Evolutionary conservation across 2,113 vertebrate genomes (phyloP).

Genomic region (Eclectus roratus): DNA sequence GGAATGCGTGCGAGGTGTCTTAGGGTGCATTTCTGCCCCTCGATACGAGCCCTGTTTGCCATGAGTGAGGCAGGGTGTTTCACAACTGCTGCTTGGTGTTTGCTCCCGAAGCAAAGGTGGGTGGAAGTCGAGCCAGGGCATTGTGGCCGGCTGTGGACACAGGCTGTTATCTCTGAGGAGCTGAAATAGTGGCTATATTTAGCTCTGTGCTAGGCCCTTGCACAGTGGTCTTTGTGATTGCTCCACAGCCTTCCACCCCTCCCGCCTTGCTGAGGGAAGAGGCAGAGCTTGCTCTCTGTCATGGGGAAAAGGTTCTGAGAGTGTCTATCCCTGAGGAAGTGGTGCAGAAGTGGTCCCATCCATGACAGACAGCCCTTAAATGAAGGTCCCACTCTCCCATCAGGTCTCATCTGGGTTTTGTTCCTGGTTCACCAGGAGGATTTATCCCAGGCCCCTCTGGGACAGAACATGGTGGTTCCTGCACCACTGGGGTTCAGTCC

Average conservation of each 20-base stretch:
- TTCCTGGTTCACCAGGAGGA: neutral
- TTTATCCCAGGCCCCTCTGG: neutral
- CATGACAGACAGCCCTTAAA: neutral
- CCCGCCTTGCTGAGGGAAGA: neutral
- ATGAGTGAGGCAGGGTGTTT: neutral
- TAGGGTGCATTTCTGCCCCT: fast-evolving
- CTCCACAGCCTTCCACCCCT: neutral
- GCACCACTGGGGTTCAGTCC: neutral
- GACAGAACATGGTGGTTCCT: neutral
- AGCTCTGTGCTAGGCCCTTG: neutral
- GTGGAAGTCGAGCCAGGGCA: neutral
- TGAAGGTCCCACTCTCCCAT: neutral
- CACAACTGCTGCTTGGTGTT: neutral
- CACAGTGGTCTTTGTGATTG: neutral
- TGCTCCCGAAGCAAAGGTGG: constrained; percentile 43
- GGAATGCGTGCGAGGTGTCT: neutral
- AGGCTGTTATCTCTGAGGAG: constrained; percentile 16
- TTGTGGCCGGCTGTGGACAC: neutral
- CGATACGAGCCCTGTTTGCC: neutral
- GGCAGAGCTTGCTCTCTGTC: neutral
- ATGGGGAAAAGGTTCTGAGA: neutral
- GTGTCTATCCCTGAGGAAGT: neutral
- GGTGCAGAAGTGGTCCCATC: neutral
- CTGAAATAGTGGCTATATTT: constrained; percentile 52
- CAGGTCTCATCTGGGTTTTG: neutral